Base-by-base conservation (phyloP, 92 coral and sea anemone species). In the Nematostella vectensis region DNA sequence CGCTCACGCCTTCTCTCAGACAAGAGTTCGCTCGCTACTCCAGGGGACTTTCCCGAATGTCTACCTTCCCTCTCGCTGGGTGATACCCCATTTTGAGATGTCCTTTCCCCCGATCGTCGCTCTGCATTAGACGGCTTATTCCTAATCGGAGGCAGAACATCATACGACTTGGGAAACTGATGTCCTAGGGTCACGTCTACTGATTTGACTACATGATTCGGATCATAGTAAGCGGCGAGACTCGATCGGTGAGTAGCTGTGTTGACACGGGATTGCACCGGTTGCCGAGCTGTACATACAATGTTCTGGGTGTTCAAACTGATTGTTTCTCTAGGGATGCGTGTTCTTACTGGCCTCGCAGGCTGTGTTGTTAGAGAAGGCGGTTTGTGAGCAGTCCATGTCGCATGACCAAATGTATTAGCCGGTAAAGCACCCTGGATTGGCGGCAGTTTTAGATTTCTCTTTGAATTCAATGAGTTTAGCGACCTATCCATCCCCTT, bases 371-470 rank as follows among this genome's bases (percentile, higher is more conserved):
- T 30, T 2, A 31, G 15, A 18, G 55, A 31, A 9, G 62, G 61
- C n/a, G n/a, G n/a, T 20, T 55, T 55, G 62, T 12, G 47, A 29
- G 66, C 1, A 2, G 54, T 66, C 72, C 72, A 66, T 2, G 55
- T 15, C n/a, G 73, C 55, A n/a, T 59, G 82, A n/a, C 74, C 72
- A 16, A 55, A 55, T 4, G 63, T 51, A 1, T 80, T 65, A 4
- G 84, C 50, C 11, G 85, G 74, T 0, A 57, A 50, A 2, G 94
- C 94, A 8, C 88, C 81, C 50, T 80, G 95, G 25, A 85, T 85
- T 27, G 95, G 95, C 15, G 95, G 95, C 2, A 85, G 83, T 56
- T 85, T 85, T 36, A 85, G 77, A 52, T 85, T 80, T 31, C 78
- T 57, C 57, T 67, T 77, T 42, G 78, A 70, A 56, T 77, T 77